Conservation (phyloP, 2,888 invertebrate species). For the Luffia ferchaultella region DNA sequence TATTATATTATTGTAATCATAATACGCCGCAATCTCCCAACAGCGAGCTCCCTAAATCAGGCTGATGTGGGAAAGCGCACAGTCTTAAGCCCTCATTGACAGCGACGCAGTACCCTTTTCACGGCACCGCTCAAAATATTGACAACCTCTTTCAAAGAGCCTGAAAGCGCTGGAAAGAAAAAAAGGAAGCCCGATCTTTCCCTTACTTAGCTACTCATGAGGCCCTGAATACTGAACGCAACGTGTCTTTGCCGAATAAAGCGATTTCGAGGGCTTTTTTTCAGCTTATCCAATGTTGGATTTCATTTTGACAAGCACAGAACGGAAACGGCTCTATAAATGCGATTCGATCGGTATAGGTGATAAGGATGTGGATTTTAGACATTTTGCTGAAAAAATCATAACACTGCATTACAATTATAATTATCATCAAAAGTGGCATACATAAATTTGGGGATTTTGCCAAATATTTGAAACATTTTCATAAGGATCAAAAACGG, state of each 20-base stretch:
- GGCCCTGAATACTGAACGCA: slow-evolving; percentile 1
- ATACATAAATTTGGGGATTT: no score
- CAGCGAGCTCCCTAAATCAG: background rate
- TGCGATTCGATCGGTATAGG: background rate
- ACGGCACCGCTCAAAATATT: slow-evolving; percentile 54
- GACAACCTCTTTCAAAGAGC: slow-evolving; percentile 49
- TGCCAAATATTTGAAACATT: no score
- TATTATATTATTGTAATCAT: no score
- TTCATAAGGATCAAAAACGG: no score
- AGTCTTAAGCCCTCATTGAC: slow-evolving; percentile 48
- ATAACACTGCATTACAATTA: no score
- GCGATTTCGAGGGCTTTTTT: background rate
- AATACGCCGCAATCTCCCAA: no score
- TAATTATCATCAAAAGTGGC: no score
- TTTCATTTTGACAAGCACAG: background rate
- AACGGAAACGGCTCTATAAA: background rate
- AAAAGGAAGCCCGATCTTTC: slow-evolving; percentile 53
- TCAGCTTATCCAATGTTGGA: background rate
- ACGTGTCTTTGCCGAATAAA: background rate
- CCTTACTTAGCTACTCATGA: slow-evolving; percentile 29
- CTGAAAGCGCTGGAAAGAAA: slow-evolving; percentile 47
- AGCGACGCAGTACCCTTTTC: slow-evolving; percentile 32
- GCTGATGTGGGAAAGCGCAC: slow-evolving; percentile 1
- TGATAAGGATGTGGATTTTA: background rate
- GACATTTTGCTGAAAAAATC: no score